phyloP scores from a whole-genome alignment of 2,888 invertebrate species.

The Saturnia japonica region DNA sequence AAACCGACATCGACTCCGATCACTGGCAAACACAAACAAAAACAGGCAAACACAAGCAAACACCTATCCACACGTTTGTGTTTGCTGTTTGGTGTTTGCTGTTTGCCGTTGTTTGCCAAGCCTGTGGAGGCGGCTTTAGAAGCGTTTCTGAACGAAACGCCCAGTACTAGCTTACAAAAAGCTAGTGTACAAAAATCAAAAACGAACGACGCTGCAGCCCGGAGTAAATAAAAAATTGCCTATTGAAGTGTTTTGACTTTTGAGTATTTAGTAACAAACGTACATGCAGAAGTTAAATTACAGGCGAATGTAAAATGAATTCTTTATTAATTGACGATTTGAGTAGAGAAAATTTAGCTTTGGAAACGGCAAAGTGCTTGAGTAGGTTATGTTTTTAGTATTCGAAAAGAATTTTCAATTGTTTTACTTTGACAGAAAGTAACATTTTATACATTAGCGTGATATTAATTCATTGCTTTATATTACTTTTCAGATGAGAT shows the following conservation, averaged over 20 bases:
- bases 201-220: conserved; percentile 38
- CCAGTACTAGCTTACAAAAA: too few relatives aligned
- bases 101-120: too few relatives aligned
- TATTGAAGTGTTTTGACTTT: background rate
- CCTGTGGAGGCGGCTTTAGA: too few relatives aligned
- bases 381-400: conserved; percentile 76
- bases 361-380: conserved; percentile 64
- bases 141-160: too few relatives aligned
- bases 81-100: too few relatives aligned
- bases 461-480: conserved; percentile 37
- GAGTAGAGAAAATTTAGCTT: conserved; percentile 65
- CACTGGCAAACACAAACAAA: too few relatives aligned
- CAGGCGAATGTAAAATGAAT: conserved; percentile 69
- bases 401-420: conserved; percentile 49
- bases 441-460: conserved; percentile 24
- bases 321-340: conserved; percentile 69
- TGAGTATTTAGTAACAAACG: background rate
- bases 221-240: background rate
- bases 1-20: too few relatives aligned
- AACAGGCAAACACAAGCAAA: too few relatives aligned
- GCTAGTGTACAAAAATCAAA: conserved; percentile 24
- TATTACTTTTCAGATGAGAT: conserved; percentile 69
- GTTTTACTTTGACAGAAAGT: conserved; percentile 43
- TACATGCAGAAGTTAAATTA: conserved; percentile 39
- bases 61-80: too few relatives aligned